phyloP scores from a whole-genome alignment of 2,888 invertebrate genomes.

The Ryuthela nishihirai region DNA sequence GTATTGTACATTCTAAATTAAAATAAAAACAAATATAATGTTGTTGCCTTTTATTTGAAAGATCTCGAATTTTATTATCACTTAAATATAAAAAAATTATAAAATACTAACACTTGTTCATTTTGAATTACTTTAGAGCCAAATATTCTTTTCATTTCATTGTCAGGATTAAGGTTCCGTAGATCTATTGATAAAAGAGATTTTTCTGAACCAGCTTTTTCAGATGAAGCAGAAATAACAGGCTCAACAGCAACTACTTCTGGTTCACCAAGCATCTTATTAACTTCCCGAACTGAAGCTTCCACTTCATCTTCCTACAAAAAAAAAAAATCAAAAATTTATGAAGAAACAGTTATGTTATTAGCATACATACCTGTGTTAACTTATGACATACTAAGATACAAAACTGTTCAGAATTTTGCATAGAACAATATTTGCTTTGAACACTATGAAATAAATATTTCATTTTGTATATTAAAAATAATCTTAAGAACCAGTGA shows the following conservation, averaged over 20 bases:
- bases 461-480: no score
- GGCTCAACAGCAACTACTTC: not conserved
- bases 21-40: no score
- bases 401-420: not conserved
- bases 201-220: constrained; percentile 45
- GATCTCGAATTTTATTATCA: no score
- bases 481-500: no score
- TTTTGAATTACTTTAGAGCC: constrained; percentile 71
- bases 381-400: not conserved
- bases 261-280: constrained; percentile 61
- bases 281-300: constrained; percentile 63
- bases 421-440: not conserved
- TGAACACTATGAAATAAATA: not conserved
- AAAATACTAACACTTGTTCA: constrained; percentile 55
- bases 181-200: constrained; percentile 62
- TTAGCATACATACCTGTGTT: no score
- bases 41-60: no score
- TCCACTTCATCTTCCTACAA: constrained; percentile 63
- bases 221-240: not conserved
- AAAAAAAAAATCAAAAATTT: constrained; percentile 3
- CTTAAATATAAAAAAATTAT: no score
- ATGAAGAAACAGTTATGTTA: no score
- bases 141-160: constrained; percentile 76
- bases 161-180: constrained; percentile 71
- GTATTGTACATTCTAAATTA: no score